Conservation (phyloP, 1,140 invertebrate species). For the Proales similis region DNA sequence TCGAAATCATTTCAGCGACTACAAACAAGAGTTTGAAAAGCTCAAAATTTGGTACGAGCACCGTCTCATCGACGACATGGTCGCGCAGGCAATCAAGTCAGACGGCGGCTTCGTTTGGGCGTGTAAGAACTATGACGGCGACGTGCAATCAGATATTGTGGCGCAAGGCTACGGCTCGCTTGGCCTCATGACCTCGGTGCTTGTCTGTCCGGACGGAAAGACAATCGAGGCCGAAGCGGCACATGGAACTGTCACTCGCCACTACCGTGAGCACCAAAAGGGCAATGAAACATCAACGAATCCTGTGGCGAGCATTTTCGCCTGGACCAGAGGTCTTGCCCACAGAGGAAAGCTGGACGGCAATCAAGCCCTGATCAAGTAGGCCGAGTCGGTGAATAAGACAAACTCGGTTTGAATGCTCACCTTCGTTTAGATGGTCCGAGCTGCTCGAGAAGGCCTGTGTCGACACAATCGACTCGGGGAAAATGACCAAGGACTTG, state of each 20-base stretch:
- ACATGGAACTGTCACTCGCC: constrained; percentile 54
- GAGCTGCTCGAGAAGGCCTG: constrained; percentile 67
- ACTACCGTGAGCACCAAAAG: constrained; percentile 44
- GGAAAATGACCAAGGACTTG: constrained; percentile 95
- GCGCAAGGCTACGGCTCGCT: constrained; percentile 70
- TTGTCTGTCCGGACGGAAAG: constrained; percentile 54
- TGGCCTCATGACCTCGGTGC: constrained; percentile 54
- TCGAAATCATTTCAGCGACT: constrained; percentile 60
- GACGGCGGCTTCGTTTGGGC: constrained; percentile 98
- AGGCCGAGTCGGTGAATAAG: constrained; percentile 14
- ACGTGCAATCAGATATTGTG: constrained; percentile 94
- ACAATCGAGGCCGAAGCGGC: constrained; percentile 55
- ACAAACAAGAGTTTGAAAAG: constrained; percentile 75
- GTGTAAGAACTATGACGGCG: constrained; percentile 98
- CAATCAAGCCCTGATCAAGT: constrained; percentile 64
- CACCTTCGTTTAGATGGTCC: constrained; percentile 43
- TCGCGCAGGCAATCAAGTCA: constrained; percentile 93
- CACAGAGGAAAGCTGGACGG: constrained; percentile 88
- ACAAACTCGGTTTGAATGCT: not conserved
- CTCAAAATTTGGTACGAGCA: constrained; percentile 92
- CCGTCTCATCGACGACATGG: constrained; percentile 98
- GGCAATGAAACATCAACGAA: constrained; percentile 54
- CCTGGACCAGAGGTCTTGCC: constrained; percentile 81
- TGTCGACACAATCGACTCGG: constrained; percentile 82
- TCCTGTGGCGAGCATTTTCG: constrained; percentile 80